Evolutionary conservation across 2,113 vertebrate genomes (phyloP).

Genomic region (Columba janthina): DNA sequence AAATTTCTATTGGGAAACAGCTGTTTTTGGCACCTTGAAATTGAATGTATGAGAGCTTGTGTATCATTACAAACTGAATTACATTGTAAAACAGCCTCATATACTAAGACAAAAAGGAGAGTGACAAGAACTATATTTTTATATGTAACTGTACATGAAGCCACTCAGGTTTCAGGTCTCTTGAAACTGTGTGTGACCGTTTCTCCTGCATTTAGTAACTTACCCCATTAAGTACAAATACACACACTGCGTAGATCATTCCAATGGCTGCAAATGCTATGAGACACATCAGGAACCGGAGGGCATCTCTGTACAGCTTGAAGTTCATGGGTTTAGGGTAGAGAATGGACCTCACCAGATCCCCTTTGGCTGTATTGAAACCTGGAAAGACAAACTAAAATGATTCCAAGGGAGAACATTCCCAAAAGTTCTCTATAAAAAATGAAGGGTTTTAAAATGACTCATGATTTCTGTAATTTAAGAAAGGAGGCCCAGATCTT

Average conservation of each 20-base stretch:
- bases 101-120: not conserved
- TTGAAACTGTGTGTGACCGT: not conserved
- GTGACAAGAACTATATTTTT: not conserved
- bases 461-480: not conserved
- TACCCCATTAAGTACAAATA: constrained; percentile 76
- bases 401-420: not conserved
- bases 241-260: constrained; percentile 79
- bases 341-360: constrained; percentile 82
- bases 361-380: constrained; percentile 82
- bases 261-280: constrained; percentile 72
- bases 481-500: not conserved
- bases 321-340: constrained; percentile 83
- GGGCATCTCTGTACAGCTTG: constrained; percentile 78
- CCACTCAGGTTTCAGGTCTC: not conserved
- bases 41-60: not conserved
- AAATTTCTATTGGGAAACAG: not conserved
- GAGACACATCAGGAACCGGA: constrained; percentile 78
- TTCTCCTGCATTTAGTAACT: not conserved
- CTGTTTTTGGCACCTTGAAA: not conserved
- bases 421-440: not conserved
- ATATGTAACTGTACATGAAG: not conserved
- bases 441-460: not conserved
- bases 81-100: not conserved
- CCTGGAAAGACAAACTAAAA: constrained; percentile 63
- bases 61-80: not conserved